Evolutionary conservation across 2,888 invertebrate genomes (phyloP).

Genomic region (Tetranychus piercei): DNA sequence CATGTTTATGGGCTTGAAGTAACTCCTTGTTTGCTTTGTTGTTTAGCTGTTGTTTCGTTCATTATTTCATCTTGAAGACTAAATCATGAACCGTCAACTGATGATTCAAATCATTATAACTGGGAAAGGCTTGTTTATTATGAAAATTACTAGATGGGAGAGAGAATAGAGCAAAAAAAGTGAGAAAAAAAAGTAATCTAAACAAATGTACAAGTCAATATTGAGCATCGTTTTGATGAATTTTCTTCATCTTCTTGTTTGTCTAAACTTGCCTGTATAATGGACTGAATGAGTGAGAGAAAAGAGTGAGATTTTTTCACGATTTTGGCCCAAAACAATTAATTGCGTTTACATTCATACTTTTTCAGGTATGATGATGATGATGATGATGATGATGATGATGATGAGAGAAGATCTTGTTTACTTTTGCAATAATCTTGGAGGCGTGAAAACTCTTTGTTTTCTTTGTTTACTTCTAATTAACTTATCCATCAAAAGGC

Average conservation of each 20-base stretch:
- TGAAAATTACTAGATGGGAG: neutral
- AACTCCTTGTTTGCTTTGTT: too few species aligned
- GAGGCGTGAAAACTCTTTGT: neutral
- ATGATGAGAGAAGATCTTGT: neutral
- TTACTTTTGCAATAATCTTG: neutral
- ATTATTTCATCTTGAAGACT: neutral
- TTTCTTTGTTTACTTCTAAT: constrained; percentile 1
- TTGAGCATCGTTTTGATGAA: neutral
- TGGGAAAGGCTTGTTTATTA: neutral
- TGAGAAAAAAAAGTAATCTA: neutral
- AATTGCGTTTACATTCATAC: neutral
- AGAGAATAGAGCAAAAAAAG: neutral
- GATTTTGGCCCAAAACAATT: constrained; percentile 1
- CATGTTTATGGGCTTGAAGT: neutral
- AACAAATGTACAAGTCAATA: neutral
- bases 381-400: neutral
- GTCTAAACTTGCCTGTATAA: neutral
- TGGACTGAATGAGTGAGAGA: too few species aligned
- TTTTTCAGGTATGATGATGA: neutral
- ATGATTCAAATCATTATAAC: neutral
- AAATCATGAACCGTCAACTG: neutral
- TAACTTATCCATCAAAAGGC: neutral
- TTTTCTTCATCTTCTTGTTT: neutral
- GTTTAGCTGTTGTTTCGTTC: neutral
- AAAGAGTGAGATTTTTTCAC: neutral